phyloP scores from a whole-genome alignment of 2,888 invertebrate genomes.

The Agrilus biguttatus region DNA sequence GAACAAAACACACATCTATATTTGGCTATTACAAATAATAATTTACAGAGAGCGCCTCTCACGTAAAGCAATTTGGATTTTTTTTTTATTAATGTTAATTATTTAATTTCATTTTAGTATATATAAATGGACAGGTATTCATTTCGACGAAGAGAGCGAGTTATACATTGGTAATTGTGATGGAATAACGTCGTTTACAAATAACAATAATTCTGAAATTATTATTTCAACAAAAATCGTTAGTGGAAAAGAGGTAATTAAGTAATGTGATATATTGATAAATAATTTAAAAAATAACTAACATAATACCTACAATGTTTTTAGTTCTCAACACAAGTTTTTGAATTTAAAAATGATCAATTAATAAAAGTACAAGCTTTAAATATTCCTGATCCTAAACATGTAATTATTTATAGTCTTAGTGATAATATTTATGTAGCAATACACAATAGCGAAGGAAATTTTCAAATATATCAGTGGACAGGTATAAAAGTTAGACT shows the following conservation, averaged over 20 bases:
- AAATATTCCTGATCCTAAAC: slow-evolving; percentile 7
- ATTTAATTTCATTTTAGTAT: slow-evolving; percentile 15
- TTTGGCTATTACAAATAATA: slow-evolving; percentile 14
- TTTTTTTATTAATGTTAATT: background rate
- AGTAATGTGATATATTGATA: slow-evolving; percentile 2
- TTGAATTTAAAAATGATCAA: slow-evolving; percentile 14
- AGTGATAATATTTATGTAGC: slow-evolving; percentile 12
- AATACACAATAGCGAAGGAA: slow-evolving; percentile 11
- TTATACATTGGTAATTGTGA: slow-evolving; percentile 10
- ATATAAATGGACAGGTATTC: slow-evolving; percentile 19
- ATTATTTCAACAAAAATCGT: slow-evolving; percentile 15
- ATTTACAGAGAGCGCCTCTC: slow-evolving; percentile 11
- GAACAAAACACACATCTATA: slow-evolving; percentile 13
- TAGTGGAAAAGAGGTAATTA: slow-evolving; percentile 2
- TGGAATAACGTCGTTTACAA: slow-evolving; percentile 14
- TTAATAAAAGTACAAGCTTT: slow-evolving; percentile 17
- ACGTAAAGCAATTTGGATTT: slow-evolving; percentile 14
- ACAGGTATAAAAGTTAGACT: slow-evolving; percentile 13
- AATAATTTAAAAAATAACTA: slow-evolving; percentile 1
- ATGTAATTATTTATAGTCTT: slow-evolving; percentile 11
- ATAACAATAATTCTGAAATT: slow-evolving; percentile 15
- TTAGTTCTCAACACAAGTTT: slow-evolving; percentile 15
- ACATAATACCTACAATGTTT: slow-evolving; percentile 5
- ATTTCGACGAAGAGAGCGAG: slow-evolving; percentile 20
- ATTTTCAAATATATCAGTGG: slow-evolving; percentile 15